Evolutionary conservation across 2,113 vertebrate species (phyloP).

Genomic region (Steatornis caripensis): DNA sequence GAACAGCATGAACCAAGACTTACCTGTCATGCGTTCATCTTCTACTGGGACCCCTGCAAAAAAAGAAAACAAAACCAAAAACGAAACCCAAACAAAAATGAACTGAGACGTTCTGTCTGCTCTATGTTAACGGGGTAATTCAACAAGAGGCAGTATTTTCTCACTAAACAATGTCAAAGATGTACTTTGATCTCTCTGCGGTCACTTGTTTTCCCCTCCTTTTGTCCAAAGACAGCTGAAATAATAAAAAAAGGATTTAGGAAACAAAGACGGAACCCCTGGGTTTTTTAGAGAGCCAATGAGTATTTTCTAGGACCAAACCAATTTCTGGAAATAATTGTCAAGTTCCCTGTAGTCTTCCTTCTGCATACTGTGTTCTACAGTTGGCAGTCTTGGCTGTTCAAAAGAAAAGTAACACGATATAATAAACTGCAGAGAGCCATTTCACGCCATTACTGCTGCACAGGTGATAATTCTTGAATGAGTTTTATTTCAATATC

Average conservation of each 20-base stretch:
- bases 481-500: not conserved
- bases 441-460: not conserved
- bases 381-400: not conserved
- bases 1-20: not conserved
- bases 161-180: conserved; percentile 24
- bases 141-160: not conserved
- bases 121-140: not conserved
- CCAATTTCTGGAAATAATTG: conserved; percentile 32
- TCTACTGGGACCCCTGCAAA: not conserved
- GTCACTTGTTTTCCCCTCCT: not conserved
- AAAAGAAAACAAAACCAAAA: too few species aligned
- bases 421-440: not conserved
- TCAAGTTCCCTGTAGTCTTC: not conserved
- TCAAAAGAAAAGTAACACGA: not conserved
- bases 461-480: not conserved
- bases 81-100: not conserved
- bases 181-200: not conserved
- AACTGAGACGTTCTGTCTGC: not conserved
- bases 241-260: conserved; percentile 39
- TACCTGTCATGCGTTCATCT: not conserved
- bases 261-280: not conserved
- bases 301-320: conserved; percentile 1
- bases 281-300: not conserved
- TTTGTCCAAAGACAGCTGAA: conserved; percentile 54
- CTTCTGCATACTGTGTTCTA: not conserved